Evolutionary conservation across 1,140 invertebrate species (phyloP), one percentile per base, ranked within the genome.

Genomic region (Drusus annulatus): DNA sequence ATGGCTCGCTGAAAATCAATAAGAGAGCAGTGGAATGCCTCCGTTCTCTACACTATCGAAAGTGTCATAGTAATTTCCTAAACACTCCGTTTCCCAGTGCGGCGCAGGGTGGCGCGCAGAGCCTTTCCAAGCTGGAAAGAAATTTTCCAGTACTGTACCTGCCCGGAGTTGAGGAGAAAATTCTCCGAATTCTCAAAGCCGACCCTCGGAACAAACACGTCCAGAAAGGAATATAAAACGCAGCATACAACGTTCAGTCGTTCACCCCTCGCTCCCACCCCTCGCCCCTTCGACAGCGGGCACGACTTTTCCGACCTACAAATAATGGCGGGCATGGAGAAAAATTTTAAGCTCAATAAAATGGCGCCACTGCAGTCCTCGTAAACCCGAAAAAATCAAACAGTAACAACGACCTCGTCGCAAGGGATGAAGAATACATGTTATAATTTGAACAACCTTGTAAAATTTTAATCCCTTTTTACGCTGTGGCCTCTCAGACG

Each of bases 321-420:
- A 65, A 45, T 45, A 45, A 65, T 65, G 21, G 62, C 23, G 23
- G 62, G 25, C 7, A 28, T 45, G 62, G 62, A 21, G 10, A 65
- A 65, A 65, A 65, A 16, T 65, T 65, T 65, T 28, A 65, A 65
- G 62, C 62, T 65, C 62, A 28, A 65, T 65, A 65, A 65, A 65
- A 65, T 65, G 62, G 62, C 62, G 62, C 62, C 62, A 65, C 21
- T 28, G 16, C 21, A 28, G 25, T n/a, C 62, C 21, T 1, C 62
- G 3, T 17, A 16, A 25, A 65, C 21, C 62, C 1, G 16, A 21
- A 45, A 28, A 21, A 28, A 31, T 65, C 62, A 25, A 65, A n/a
- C 16, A 21, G 23, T 28, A n/a, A 21, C 16, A 28, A 28, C 23
- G 13, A 13, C 62, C 7, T 7, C 31, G 62, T n/a, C 21, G 16